These are phyloP conservation scores for Drosophila tripunctata DNA, from an alignment of 2,888 invertebrate species.

Conservation along the genomic window DNA sequence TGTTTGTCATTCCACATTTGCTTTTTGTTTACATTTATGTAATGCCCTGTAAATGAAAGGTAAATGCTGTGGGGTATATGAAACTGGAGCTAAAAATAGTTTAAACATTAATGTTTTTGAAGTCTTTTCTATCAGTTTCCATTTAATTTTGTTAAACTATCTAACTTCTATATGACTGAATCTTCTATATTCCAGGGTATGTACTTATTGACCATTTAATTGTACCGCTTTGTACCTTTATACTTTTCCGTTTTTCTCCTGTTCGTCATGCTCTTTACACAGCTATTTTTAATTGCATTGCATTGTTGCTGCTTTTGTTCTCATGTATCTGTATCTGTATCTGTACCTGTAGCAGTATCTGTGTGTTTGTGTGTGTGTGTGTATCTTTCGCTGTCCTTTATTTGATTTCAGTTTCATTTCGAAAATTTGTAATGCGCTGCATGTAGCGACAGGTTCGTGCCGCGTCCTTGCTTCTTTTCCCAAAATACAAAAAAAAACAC, in stretches of 20 bases:
- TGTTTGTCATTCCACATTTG: slow-evolving; percentile 72
- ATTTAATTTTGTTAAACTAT: too few species aligned
- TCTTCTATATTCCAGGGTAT: too few species aligned
- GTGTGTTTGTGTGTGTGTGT: background rate
- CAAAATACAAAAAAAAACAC: background rate
- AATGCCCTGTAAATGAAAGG: slow-evolving; percentile 1
- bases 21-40: slow-evolving; percentile 29
- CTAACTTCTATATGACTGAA: too few species aligned
- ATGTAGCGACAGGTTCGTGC: slow-evolving; percentile 65
- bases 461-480: slow-evolving; percentile 38
- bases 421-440: slow-evolving; percentile 75
- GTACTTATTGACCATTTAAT: background rate
- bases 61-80: background rate
- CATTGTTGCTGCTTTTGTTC: slow-evolving; percentile 62
- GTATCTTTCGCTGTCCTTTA: slow-evolving; percentile 54
- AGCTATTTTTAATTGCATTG: slow-evolving; percentile 75
- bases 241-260: slow-evolving; percentile 2
- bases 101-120: too few species aligned
- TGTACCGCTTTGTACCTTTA: background rate
- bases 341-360: slow-evolving; percentile 3
- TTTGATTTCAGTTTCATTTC: slow-evolving; percentile 77
- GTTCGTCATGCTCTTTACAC: slow-evolving; percentile 27
- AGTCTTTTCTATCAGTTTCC: too few species aligned
- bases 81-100: too few species aligned
- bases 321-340: slow-evolving; percentile 14